These are phyloP conservation scores for Girardinus metallicus DNA, from an alignment of 2,797 vertebrate species.

Conservation along the genomic window DNA sequence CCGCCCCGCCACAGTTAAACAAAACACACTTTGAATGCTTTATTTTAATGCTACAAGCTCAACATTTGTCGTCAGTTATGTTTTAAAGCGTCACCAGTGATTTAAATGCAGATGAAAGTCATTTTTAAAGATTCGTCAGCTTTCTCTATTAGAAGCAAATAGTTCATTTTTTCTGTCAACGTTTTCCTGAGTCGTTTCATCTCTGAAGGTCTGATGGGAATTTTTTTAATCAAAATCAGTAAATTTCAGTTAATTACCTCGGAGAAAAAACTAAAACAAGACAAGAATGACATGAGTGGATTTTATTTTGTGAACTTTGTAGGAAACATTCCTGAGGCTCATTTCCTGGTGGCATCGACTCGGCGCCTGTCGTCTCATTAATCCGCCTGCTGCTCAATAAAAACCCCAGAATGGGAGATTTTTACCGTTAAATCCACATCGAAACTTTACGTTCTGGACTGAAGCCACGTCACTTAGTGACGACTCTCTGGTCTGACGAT, in stretches of 20 bases:
- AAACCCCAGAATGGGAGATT: background rate
- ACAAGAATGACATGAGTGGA: background rate
- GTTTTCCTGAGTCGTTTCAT: background rate
- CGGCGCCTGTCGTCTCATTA: background rate
- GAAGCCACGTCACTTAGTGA: no score
- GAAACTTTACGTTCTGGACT: background rate
- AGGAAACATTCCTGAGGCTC: background rate
- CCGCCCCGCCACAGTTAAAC: background rate
- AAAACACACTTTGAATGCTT: background rate
- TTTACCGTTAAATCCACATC: background rate
- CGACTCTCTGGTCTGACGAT: background rate
- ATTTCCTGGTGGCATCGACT: background rate
- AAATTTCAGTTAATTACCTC: background rate
- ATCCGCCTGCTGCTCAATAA: background rate
- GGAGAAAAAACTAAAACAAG: background rate
- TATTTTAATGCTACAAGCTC: no score
- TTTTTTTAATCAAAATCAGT: background rate
- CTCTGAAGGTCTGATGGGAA: background rate
- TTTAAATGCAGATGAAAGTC: no score
- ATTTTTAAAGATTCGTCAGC: no score
- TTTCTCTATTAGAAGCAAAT: background rate
- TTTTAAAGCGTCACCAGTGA: no score
- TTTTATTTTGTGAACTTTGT: background rate
- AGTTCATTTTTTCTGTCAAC: background rate
- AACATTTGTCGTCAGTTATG: no score